A percentile compares a stretch with the other conserved stretches of the same genome.
Evolutionary conservation across 2,113 vertebrate species (phyloP).

Genomic region (Cyanistes caeruleus): DNA sequence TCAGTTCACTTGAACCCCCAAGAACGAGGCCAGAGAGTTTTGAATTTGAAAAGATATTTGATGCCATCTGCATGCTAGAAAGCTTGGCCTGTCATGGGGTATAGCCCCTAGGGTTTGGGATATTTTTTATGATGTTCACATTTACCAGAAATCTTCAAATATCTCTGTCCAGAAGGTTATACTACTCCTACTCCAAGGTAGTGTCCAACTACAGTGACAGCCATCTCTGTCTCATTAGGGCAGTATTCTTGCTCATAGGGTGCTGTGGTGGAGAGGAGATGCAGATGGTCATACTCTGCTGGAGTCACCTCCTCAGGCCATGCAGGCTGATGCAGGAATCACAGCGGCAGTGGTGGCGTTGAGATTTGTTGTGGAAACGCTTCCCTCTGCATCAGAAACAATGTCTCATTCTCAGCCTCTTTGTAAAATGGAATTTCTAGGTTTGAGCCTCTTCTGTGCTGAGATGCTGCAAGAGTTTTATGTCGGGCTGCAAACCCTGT

Average conservation of each 20-base stretch:
- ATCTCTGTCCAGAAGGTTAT: not conserved
- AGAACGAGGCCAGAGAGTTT: not conserved
- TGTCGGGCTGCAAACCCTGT: not conserved
- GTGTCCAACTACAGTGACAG: not conserved
- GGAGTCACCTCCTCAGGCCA: not conserved
- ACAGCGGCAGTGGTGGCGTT: not conserved
- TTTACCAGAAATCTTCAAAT: not conserved
- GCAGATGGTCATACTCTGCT: not conserved
- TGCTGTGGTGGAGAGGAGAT: fast-evolving
- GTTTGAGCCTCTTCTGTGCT: not conserved
- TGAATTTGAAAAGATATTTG: not conserved
- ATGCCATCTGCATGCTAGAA: not conserved
- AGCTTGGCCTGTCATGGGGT: not conserved
- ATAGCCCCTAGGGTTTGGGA: not conserved
- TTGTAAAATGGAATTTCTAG: not conserved
- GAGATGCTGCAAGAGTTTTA: not conserved
- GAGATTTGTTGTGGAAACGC: not conserved
- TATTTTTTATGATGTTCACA: not conserved
- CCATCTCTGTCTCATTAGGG: not conserved
- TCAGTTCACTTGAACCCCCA: not conserved
- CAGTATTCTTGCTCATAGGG: not conserved
- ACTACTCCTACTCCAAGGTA: not conserved
- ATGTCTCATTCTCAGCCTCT: not conserved
- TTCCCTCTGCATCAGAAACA: not conserved
- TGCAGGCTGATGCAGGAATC: not conserved